These are phyloP conservation scores for Enteromius anoplus DNA, from an alignment of 2,797 vertebrate species.

Conservation along the genomic window DNA sequence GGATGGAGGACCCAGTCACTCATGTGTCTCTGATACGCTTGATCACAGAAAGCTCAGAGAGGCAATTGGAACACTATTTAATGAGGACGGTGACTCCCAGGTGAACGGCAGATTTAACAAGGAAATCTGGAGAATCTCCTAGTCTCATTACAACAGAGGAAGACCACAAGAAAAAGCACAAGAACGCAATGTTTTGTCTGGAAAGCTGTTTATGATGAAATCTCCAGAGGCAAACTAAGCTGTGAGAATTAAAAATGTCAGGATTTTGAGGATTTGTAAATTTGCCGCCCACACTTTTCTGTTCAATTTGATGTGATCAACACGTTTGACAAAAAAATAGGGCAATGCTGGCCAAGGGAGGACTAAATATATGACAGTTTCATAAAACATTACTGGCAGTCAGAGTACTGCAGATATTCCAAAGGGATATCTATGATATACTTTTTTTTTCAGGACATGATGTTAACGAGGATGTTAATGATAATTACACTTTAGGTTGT, in stretches of 20 bases:
- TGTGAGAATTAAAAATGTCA: conserved; percentile 19
- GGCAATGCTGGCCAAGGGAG: conserved; percentile 16
- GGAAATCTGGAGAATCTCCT: conserved; percentile 61
- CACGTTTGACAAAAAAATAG: conserved; percentile 18
- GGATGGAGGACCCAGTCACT: conserved; percentile 54
- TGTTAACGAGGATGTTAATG: conserved; percentile 5
- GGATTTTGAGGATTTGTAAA: conserved; percentile 29
- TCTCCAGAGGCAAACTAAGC: conserved; percentile 12
- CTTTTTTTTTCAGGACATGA: conserved; percentile 9
- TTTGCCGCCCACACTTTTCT: neutral
- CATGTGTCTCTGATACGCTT: conserved; percentile 58
- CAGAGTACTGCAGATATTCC: conserved; percentile 15
- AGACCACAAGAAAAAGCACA: conserved; percentile 38
- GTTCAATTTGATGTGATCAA: conserved; percentile 39
- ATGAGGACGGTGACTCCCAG: conserved; percentile 59
- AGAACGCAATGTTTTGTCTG: conserved; percentile 34
- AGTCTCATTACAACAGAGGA: conserved; percentile 57
- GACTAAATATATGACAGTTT: conserved; percentile 42
- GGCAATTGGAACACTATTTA: conserved; percentile 57
- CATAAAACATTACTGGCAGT: conserved; percentile 28
- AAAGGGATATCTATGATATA: neutral
- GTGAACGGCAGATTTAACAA: conserved; percentile 61
- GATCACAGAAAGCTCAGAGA: conserved; percentile 55
- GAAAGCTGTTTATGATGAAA: conserved; percentile 33
- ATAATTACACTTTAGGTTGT: neutral